phyloP scores from a whole-genome alignment of 2,797 vertebrate genomes.

The Cryptoblepharus egeriae region DNA sequence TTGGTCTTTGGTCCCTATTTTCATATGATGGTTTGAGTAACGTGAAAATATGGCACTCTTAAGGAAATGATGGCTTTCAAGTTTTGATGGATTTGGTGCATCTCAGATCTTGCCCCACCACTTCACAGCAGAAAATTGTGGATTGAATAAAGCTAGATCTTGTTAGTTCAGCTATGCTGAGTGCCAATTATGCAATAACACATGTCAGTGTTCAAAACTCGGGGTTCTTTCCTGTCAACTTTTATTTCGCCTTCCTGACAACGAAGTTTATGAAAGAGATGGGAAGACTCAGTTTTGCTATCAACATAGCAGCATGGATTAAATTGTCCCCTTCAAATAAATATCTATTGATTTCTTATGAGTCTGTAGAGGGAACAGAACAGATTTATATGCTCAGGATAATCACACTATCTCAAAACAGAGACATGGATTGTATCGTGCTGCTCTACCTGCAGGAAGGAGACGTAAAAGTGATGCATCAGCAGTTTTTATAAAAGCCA shows the following conservation, averaged over 20 bases:
- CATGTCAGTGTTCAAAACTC: conserved; percentile 28
- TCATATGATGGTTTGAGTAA: background rate
- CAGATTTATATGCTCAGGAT: conserved; percentile 28
- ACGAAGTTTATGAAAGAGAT: conserved; percentile 56
- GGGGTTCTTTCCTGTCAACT: conserved; percentile 23
- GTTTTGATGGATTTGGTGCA: background rate
- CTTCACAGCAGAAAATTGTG: background rate
- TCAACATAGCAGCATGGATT: conserved; percentile 52
- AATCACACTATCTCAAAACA: conserved; percentile 25
- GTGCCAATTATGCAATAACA: conserved; percentile 51
- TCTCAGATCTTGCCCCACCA: background rate
- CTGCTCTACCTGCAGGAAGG: conserved; percentile 26
- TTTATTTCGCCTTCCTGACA: conserved; percentile 47
- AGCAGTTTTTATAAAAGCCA: conserved; percentile 56
- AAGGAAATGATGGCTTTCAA: background rate
- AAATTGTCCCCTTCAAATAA: conserved; percentile 42
- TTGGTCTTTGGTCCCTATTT: background rate
- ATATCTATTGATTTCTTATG: conserved; percentile 43
- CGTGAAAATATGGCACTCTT: background rate
- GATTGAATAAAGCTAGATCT: background rate
- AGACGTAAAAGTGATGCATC: conserved; percentile 45
- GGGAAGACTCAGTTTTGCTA: conserved; percentile 45
- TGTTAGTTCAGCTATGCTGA: conserved; percentile 26
- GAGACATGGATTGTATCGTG: conserved; percentile 34
- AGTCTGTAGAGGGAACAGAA: conserved; percentile 43